Base-by-base conservation (phyloP, 2,113 vertebrate genomes). In the Penelope pileata region DNA sequence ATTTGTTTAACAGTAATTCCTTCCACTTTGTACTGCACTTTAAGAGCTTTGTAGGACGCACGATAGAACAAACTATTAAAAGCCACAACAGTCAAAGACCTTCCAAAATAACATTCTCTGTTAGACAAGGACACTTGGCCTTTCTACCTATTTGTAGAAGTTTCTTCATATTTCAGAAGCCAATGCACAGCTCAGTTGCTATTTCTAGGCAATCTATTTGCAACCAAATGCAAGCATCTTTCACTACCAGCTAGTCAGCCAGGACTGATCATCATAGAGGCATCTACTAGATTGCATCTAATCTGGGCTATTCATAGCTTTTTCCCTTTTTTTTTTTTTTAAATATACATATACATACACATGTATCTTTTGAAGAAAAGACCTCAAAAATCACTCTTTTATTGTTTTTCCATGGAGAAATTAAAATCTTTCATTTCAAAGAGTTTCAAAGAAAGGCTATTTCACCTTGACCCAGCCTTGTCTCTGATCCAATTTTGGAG, bases 21-120 rank as follows among this genome's bases (percentile, higher is more conserved):
- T 50, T 54, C 19, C 1, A 16, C 23, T 51, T 75, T 40, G 62
- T 23, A 27, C 40, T 64, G 29, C 51, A 43, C 38, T 48, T 59
- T 40, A 79, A 43, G 23, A 77, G 27, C 36, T 36, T 23, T 73
- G 60, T 47, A 81, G 50, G 50, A 62, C 7, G 43, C 0, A 0
- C 8, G 12, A 13, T 56, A 60, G 74, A 85, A 62, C 26, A 76
- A 80, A 75, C 34, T 79, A 15, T 18, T 56, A 68, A 1, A 29
- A 64, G 56, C 48, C 12, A n/a, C 15, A 88, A 23, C 8, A 76
- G 58, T 30, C 62, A 86, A 58, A 88, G n/a, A 78, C 51, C 42
- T 43, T 86, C 16, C 27, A 67, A 74, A 87, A 87, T 19, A 24
- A 63, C 15, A 9, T 34, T 23, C 43, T 42, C n/a, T 60, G 27